Evolutionary conservation across 1,140 invertebrate genomes (phyloP), one percentile per base, ranked within the genome.

Genomic region (Phocides pigmalion): DNA sequence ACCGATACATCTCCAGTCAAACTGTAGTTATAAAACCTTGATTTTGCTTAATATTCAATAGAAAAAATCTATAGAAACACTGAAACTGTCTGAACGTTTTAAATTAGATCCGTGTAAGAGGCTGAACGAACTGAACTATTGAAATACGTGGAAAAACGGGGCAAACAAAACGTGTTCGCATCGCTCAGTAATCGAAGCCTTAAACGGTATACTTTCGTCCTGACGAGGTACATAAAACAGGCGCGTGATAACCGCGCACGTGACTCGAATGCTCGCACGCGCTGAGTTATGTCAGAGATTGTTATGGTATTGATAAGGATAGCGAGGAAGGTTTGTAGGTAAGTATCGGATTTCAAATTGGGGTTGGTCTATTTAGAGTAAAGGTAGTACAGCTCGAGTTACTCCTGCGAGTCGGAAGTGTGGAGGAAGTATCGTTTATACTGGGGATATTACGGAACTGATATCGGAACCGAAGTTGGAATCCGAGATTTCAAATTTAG

Each of bases 231-330:
- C 16, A 39, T 53, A 53, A 53, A 39, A 37, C 50, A 37, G 14
- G 50, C 25, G 15, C 25, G 49, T 32, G 28, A 32, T 32, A n/a
- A 11, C 9, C 28, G 25, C 4, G 28, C 35, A 41, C 53, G 53
- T 56, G 53, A 42, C 39, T 22, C 9, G 39, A 56, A 41, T 42
- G 9, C 37, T 8, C 20, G 8, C 4, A 17, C 22, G 14, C 20
- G 20, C 2, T 14, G 32, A 44, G 53, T 17, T 25, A 44, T 28
- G 53, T 56, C 53, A 25, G 16, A 56, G 19, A 54, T 54, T 56
- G 20, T 56, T 56, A 56, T 37, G 14, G 39, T 56, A 42, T 42
- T 56, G 53, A 56, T 56, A 22, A 56, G 14, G 37, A 54, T 12
- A 15, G 28, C 16, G 42, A 47, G 14, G 37, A 56, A 56, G 37